These are phyloP conservation scores for Tanytarsus gracilentus DNA, from an alignment of 2,888 invertebrate genomes.

Conservation along the genomic window DNA sequence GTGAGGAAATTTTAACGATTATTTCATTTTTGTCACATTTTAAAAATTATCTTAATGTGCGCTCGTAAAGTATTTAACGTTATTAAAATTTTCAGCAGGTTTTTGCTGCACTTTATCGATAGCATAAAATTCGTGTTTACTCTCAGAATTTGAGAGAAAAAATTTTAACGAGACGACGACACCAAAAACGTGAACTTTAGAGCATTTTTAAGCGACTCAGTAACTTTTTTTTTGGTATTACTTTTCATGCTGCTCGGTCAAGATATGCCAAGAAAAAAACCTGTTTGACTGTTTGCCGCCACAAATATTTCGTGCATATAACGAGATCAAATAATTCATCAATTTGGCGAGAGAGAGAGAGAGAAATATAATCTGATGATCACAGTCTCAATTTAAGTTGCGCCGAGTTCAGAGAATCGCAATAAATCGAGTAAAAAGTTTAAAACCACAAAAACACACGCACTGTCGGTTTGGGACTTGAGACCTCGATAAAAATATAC, in stretches of 20 bases:
- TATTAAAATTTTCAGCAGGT: conserved; percentile 10
- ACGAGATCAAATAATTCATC: conserved; percentile 10
- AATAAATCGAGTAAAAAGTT: not conserved
- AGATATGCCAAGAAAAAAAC: too few relatives aligned
- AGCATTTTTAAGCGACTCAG: not conserved
- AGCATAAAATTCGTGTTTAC: not conserved
- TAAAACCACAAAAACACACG: not conserved
- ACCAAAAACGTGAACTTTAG: conserved; percentile 3
- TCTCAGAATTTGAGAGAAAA: not conserved
- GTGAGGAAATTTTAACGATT: conserved; percentile 12
- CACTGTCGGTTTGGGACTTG: too few relatives aligned
- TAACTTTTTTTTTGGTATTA: not conserved
- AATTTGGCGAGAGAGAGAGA: not conserved
- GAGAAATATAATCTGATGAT: conserved; percentile 8
- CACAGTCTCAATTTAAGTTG: not conserved
- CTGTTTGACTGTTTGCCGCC: not conserved
- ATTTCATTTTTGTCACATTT: conserved; percentile 18
- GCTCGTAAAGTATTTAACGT: conserved; percentile 17
- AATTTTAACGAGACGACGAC: not conserved
- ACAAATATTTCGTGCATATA: conserved; percentile 1
- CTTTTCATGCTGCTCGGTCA: too few relatives aligned
- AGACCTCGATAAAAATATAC: too few relatives aligned
- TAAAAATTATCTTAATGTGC: not conserved
- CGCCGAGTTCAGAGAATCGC: not conserved
- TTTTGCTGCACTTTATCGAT: not conserved